phyloP scores from a whole-genome alignment of 2,797 vertebrate genomes.

The Yasuhikotakia modesta region DNA sequence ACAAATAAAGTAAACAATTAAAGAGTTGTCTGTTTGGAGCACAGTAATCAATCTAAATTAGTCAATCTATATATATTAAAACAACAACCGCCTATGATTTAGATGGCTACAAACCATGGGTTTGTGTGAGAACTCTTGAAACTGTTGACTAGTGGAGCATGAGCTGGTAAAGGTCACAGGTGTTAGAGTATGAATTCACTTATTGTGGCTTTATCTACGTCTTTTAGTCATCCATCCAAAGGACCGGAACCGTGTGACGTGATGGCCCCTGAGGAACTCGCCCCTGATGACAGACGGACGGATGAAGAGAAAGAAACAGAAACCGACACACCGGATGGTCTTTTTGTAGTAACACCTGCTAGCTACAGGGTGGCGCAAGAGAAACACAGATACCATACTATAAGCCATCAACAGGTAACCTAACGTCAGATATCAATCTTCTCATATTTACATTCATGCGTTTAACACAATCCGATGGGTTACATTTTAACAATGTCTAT shows the following conservation, averaged over 20 bases:
- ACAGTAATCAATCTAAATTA: too few species aligned
- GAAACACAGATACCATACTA: slow-evolving; percentile 67
- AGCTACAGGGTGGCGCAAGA: slow-evolving; percentile 71
- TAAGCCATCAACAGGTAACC: slow-evolving; percentile 67
- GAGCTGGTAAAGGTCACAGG: not conserved
- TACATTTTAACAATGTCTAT: not conserved
- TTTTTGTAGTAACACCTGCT: slow-evolving; percentile 59
- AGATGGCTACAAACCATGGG: too few species aligned
- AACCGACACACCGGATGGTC: slow-evolving; percentile 51
- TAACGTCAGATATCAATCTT: not conserved
- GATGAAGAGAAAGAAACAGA: slow-evolving; percentile 61
- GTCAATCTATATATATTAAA: too few species aligned
- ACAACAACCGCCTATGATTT: too few species aligned
- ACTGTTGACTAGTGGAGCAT: not conserved
- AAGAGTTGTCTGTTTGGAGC: too few species aligned
- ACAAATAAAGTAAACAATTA: not conserved
- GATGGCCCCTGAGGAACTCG: slow-evolving; percentile 57
- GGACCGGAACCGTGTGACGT: slow-evolving; percentile 49
- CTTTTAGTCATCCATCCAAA: slow-evolving; percentile 63
- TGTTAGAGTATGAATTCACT: not conserved
- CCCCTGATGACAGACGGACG: slow-evolving; percentile 53
- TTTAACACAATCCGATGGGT: not conserved
- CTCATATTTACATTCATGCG: not conserved
- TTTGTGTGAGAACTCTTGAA: too few species aligned
- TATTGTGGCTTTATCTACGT: slow-evolving; percentile 25